Conservation (phyloP, 2,113 vertebrate species). For the Catharus fuscescens region DNA sequence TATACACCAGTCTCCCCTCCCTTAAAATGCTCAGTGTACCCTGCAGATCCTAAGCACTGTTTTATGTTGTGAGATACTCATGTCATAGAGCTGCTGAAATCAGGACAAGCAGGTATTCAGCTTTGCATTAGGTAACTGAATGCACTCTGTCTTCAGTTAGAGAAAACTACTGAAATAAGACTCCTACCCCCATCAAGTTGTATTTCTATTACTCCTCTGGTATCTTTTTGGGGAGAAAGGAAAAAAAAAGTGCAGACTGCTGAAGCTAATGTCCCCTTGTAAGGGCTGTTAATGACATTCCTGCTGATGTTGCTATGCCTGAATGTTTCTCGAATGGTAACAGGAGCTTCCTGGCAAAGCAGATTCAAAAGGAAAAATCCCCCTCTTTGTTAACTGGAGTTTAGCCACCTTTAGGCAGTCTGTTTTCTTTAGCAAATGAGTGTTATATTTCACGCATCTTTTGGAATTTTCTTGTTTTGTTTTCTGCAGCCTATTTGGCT, state of each 20-base stretch:
- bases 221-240: neutral
- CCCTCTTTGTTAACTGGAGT: slow-evolving; percentile 37
- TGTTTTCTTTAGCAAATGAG: slow-evolving; percentile 44
- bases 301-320: slow-evolving; percentile 35
- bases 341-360: slow-evolving; percentile 52
- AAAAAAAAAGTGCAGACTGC: neutral
- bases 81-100: neutral
- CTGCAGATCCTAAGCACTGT: neutral
- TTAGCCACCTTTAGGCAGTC: neutral
- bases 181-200: neutral
- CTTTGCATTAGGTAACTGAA: neutral
- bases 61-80: rapidly evolving
- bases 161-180: neutral
- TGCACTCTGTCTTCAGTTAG: neutral
- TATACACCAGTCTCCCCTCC: neutral
- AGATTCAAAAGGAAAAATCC: slow-evolving; percentile 53
- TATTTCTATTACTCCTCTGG: neutral
- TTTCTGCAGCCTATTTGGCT: neutral
- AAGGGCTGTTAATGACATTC: slow-evolving; percentile 27
- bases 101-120: neutral
- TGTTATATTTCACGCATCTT: slow-evolving; percentile 20
- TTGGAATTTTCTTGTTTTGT: slow-evolving; percentile 11
- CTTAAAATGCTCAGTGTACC: neutral
- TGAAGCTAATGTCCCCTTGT: neutral
- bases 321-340: slow-evolving; percentile 49